These are phyloP conservation scores for Danio albolineatus DNA, from an alignment of 2,797 vertebrate species.

Conservation along the genomic window DNA sequence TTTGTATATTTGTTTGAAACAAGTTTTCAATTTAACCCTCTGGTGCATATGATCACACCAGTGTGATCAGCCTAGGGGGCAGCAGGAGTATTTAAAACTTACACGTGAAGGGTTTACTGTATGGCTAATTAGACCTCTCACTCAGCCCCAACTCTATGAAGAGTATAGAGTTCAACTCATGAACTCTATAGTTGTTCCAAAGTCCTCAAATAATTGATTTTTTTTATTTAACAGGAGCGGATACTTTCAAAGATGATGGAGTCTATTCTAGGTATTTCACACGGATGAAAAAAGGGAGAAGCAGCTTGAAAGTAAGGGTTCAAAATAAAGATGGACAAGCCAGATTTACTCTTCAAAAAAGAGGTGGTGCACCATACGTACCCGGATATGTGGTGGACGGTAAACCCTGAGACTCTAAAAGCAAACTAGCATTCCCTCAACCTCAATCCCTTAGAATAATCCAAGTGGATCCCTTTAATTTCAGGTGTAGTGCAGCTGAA, in stretches of 20 bases:
- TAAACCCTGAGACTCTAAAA: constrained; percentile 53
- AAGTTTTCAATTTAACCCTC: too few species aligned
- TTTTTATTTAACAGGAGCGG: constrained; percentile 67
- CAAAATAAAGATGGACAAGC: constrained; percentile 49
- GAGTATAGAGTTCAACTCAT: too few species aligned
- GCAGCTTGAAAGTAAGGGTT: constrained; percentile 70
- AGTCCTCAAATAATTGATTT: not conserved
- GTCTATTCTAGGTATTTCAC: constrained; percentile 76
- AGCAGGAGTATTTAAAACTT: too few species aligned
- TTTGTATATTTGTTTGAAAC: too few species aligned
- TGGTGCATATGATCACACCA: too few species aligned
- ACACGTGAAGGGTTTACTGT: not conserved
- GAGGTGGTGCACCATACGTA: constrained; percentile 67
- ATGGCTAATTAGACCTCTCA: too few species aligned
- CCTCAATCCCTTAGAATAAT: too few species aligned
- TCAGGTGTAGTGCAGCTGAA: constrained; percentile 72
- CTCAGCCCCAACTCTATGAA: too few species aligned
- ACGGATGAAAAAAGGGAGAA: constrained; percentile 69
- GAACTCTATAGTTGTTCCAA: not conserved
- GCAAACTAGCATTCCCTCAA: not conserved
- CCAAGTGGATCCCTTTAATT: not conserved
- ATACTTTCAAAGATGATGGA: constrained; percentile 73
- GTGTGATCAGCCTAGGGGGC: too few species aligned
- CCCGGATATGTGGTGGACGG: constrained; percentile 72
- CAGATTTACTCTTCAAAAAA: not conserved